Base-by-base conservation (phyloP, 2,113 vertebrate genomes). In the Tachuris rubrigastra region DNA sequence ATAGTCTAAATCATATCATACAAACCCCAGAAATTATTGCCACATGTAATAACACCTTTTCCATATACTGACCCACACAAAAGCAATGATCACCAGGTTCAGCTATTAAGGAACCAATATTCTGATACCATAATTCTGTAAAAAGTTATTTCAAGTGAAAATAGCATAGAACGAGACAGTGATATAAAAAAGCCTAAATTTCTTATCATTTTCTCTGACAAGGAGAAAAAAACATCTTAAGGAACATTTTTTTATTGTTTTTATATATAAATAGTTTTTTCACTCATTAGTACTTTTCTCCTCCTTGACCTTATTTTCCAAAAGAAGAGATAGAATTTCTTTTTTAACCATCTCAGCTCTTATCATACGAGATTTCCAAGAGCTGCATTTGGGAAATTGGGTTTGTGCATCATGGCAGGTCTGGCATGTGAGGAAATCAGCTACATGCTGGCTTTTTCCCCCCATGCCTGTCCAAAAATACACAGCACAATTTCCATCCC, bases 401-500 rank as follows among this genome's bases (percentile, higher is more conserved):
- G 89, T 73, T 77, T 94, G 84, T 90, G 78, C 92, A 76, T 87
- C 85, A 97, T 68, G 39, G 46, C 85, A 96, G 46, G 60, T 86
- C 87, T 94, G 95, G 84, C 78, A 87, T 62, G 31, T 85, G 58
- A 85, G n/a, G 73, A 96, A 95, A 97, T 95, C 83, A 76, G 85
- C 84, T 76, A 49, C 30, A 37, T 33, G 49, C 69, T 81, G 71
- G 63, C 91, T 93, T 79, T 63, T 4, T 2, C 2, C 6, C 46
- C 44, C 55, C 35, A 69, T 84, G 55, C 44, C 52, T 52, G 86
- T 96, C 91, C 87, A 96, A 94, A 97, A 96, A 93, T 90, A 93
- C 73, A 44, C 85, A 93, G 89, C 56, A 93, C 95, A 97, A 97
- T 98, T 98, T 96, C 96, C 94, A 97, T 97, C 93, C 95, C 93